Percentiles rank a stretch among this genome's conserved stretches.
These are phyloP conservation scores for Zapornia atra DNA, from an alignment of 2,113 vertebrate genomes.

Conservation along the genomic window DNA sequence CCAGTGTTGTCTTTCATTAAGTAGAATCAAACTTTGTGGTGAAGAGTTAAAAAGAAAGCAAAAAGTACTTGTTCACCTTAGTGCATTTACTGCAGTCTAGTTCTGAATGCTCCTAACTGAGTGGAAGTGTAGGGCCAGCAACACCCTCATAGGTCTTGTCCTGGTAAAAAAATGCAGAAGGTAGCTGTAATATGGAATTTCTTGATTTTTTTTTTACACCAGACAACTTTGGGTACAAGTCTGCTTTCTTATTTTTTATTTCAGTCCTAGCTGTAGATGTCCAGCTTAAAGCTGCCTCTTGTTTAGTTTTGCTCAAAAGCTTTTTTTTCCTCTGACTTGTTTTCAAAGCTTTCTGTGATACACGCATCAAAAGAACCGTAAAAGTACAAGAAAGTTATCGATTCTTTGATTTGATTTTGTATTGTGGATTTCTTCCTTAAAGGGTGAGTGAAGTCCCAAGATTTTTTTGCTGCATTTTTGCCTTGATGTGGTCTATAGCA, in stretches of 20 bases:
- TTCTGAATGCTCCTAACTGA: background rate
- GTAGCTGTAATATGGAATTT: background rate
- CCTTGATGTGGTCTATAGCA: conserved; percentile 1
- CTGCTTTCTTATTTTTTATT: background rate
- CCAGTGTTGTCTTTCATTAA: background rate
- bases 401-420: conserved; percentile 20
- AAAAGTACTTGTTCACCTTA: background rate
- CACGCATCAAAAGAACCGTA: background rate
- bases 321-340: background rate
- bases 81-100: background rate
- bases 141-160: background rate
- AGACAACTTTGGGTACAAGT: background rate
- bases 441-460: background rate
- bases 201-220: background rate
- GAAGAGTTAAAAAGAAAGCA: background rate
- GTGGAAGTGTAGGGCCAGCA: background rate
- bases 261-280: background rate
- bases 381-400: background rate
- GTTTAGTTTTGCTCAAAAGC: background rate
- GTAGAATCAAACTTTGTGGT: background rate
- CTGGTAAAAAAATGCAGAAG: background rate
- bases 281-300: background rate
- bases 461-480: conserved; percentile 4
- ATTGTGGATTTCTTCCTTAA: background rate
- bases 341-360: background rate